Evolutionary conservation across 2,888 invertebrate genomes (phyloP).

Genomic region (Andricus quercusramuli): DNA sequence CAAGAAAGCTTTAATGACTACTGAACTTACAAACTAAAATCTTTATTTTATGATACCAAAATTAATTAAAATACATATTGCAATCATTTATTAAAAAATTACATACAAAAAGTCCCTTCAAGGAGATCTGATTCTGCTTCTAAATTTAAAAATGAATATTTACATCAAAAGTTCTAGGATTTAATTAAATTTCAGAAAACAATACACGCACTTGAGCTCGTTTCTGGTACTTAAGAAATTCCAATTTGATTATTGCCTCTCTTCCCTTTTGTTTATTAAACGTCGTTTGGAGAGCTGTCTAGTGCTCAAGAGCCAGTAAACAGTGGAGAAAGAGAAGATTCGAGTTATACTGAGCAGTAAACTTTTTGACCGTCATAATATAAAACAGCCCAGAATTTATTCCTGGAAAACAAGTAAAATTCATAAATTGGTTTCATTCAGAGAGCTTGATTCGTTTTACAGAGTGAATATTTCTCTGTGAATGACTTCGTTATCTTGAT

Average conservation of each 20-base stretch:
- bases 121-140: background rate
- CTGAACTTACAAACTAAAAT: too few relatives aligned
- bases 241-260: background rate
- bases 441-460: constrained; percentile 16
- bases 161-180: background rate
- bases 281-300: too few relatives aligned
- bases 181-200: constrained; percentile 1
- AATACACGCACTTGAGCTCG: background rate
- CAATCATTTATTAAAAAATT: background rate
- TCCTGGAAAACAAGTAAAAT: background rate
- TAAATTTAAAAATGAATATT: background rate
- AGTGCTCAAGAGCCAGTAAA: too few relatives aligned
- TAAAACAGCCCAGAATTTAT: background rate
- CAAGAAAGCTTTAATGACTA: too few relatives aligned
- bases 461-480: background rate
- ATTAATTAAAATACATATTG: too few relatives aligned
- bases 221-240: constrained; percentile 6
- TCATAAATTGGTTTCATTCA: background rate
- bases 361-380: background rate
- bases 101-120: background rate
- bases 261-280: too few relatives aligned
- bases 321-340: too few relatives aligned
- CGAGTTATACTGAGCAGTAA: too few relatives aligned
- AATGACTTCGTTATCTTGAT: background rate
- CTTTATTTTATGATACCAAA: too few relatives aligned